Base-by-base conservation (phyloP, 2,888 invertebrate species). In the Drosophila flavopinicola region DNA sequence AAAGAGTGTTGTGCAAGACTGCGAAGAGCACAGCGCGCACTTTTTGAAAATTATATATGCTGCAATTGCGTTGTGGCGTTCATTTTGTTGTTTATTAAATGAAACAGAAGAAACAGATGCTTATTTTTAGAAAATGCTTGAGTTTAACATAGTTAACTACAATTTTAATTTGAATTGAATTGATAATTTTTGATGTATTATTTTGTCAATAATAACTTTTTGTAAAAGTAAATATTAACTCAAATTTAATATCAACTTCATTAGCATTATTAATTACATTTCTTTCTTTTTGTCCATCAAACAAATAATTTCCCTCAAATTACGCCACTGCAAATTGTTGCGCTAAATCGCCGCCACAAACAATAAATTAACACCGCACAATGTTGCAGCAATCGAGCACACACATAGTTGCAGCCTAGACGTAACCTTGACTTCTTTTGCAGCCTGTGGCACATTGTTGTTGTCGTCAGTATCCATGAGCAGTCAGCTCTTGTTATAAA, bases 281-380 rank as follows among this genome's bases (percentile, higher is more conserved):
- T 5, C 3, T 10, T 17, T 15, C 17, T 24, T 7, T 6, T n/a
- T 2, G 1, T 17, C 5, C 24, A 27, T 37, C 13, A 41, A 35
- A 20, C 27, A 39, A 44, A 35, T 15, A 35, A 25, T 11, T 52
- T 30, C 24, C 15, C 32, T 27, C 23, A 70, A 53, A 39, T 70
- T 56, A 48, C 58, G n/a, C 35, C 11, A 33, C 51, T 41, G 66
- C 72, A 60, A 57, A 44, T 59, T 75, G 56, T 27, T 59, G 30
- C 25, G 47, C 45, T 69, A 57, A 75, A 57, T 63, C 42, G 45
- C 48, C 30, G 57, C 70, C 51, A 41, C 48, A 39, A 68, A 69
- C 76, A 56, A 84, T 84, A 86, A 84, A 74, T 80, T 77, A 80
- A 57, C 44, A 51, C 54, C 35, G n/a, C 58, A 73, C 68, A 72